Evolutionary conservation across 2,888 invertebrate species (phyloP).

Genomic region (Ommatoiulus sabulosus): DNA sequence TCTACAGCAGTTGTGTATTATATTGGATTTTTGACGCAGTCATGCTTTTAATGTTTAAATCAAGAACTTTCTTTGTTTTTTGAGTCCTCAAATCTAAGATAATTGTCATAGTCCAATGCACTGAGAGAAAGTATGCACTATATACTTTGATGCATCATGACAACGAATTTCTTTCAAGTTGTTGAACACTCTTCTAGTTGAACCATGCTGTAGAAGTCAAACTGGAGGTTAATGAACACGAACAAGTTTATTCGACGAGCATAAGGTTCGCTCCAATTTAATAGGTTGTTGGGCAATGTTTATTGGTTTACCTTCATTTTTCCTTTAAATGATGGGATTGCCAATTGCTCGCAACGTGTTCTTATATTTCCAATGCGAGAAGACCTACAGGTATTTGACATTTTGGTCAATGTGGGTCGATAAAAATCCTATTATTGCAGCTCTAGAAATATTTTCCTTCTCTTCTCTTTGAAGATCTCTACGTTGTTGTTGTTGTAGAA

Average conservation of each 20-base stretch:
- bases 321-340: not conserved
- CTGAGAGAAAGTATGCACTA: too few species aligned
- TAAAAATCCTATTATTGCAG: slow-evolving; percentile 11
- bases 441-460: not conserved
- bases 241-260: not conserved
- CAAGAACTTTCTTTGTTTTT: too few species aligned
- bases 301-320: not conserved
- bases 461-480: not conserved
- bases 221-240: not conserved
- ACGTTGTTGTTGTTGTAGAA: not conserved
- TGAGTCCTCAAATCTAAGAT: too few species aligned
- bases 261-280: slow-evolving; percentile 17
- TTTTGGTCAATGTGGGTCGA: slow-evolving; percentile 37
- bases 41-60: too few species aligned
- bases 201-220: not conserved
- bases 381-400: not conserved
- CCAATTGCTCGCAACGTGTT: not conserved
- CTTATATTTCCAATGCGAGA: not conserved
- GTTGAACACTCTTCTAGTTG: not conserved
- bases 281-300: not conserved
- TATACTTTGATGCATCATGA: too few species aligned
- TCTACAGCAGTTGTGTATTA: too few species aligned
- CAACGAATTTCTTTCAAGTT: not conserved
- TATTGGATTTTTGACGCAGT: too few species aligned
- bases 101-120: too few species aligned